phyloP scores from a whole-genome alignment of 2,888 invertebrate species.

The Mactromeris polynyma region DNA sequence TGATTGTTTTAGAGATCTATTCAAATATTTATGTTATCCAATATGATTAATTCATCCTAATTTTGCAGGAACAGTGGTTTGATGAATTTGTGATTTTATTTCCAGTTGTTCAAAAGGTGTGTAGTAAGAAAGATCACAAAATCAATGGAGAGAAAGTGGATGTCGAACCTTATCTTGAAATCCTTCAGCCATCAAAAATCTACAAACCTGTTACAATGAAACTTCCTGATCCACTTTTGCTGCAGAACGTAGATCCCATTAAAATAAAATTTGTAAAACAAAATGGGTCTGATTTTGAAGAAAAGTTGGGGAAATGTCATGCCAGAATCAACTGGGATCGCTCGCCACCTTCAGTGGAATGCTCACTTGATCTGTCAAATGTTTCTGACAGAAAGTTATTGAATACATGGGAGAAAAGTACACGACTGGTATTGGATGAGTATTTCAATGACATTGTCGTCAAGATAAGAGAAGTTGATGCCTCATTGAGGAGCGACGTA shows the following conservation, averaged over 20 bases:
- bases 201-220: not conserved
- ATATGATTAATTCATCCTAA: too few relatives aligned
- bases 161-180: constrained; percentile 31
- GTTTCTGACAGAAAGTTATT: constrained; percentile 16
- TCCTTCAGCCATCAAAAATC: constrained; percentile 20
- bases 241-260: constrained; percentile 10
- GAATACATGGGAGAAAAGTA: constrained; percentile 40
- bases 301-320: constrained; percentile 3
- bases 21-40: too few relatives aligned
- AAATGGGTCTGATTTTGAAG: constrained; percentile 7
- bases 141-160: not conserved
- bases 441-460: constrained; percentile 34
- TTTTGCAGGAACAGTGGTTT: not conserved
- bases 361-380: constrained; percentile 34
- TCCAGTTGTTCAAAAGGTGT: constrained; percentile 37
- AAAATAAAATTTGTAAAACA: constrained; percentile 38
- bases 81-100: not conserved
- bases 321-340: constrained; percentile 39
- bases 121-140: constrained; percentile 36
- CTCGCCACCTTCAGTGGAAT: constrained; percentile 32
- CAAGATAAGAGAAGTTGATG: constrained; percentile 17
- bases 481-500: constrained; percentile 43
- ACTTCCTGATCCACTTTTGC: constrained; percentile 15
- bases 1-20: too few relatives aligned
- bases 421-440: not conserved